Base-by-base conservation (phyloP, 2,888 invertebrate species). In the Polydrusus pterygomalis region DNA sequence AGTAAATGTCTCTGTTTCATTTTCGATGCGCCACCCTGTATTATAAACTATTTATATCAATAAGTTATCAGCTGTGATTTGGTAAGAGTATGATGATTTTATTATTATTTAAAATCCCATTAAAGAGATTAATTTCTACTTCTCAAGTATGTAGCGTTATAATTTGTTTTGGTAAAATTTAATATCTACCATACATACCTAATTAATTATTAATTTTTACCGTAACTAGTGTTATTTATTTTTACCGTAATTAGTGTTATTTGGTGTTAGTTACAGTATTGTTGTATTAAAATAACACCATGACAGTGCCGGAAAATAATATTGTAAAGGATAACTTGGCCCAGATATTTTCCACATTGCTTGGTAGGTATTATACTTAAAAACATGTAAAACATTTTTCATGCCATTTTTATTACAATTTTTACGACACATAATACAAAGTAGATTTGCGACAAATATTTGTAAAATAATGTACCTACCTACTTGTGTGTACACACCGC, bases 281-380 rank as follows among this genome's bases (percentile, higher is more conserved):
- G 3, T 9, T 17, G 8, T 9, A 17, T 8, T 2, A 17, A 18
- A 25, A 25, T 20, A 20, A 51, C 9, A 51, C 6, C 9, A 65
- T 65, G 64, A n/a, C 45, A 8, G 17, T 47, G 9, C 15, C 64
- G 30, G 47, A n/a, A 20, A 18, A 1, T 13, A 47, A 40, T 43
- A 40, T 38, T 30, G 17, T 65, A 30, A 68, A 20, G 20, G 77
- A 72, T 17, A 77, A 68, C 13, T 63, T 69, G 10, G 75, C 71
- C 15, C 78, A 78, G 38, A 63, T 78, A 13, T 5, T 77, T 6
- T 77, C 78, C 11, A 56, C 77, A 15, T 11, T 77, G 15, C 30
- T 75, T 25, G 76, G 78, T 78, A 71, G 34, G 77, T 63, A 40
- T n/a, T 43, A 6, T n/a, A n/a, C n/a, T n/a, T 3, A 13, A 9